Base-by-base conservation (phyloP, 2,888 invertebrate species). In the Sesamia inferens region DNA sequence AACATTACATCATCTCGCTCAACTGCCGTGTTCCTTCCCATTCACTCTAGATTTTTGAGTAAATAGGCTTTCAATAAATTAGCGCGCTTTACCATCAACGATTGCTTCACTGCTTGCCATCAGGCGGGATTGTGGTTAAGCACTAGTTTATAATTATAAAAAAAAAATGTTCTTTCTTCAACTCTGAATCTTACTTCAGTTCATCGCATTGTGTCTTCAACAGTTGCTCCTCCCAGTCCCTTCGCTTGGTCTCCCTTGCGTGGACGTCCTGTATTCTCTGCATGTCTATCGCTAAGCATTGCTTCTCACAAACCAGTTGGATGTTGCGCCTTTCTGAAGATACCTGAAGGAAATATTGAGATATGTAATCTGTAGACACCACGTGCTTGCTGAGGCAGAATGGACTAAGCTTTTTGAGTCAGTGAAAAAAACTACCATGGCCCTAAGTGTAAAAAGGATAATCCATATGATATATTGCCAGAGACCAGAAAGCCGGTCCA, bases 191-290 rank as follows among this genome's bases (percentile, higher is more conserved):
- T 57, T 72, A 71, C 72, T 57, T 72, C 13, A 96, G 87, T 78
- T 96, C 96, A 14, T 94, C 93, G 65, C 93, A 91, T 76, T 95
- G 95, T 6, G 92, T 93, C 73, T 90, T 93, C 71, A 95, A 76
- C 19, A 96, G 84, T 14, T 93, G 90, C 82, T 96, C 97, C 86
- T 97, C 97, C 90, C 96, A 96, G 83, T 97, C 97, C 54, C 97
- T 91, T 14, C 96, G 93, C 83, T 97, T 96, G 4, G 94, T 93
- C 76, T 97, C 97, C 69, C 97, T 93, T 62, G 97, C 93, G 79
- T 97, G 97, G 22, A 93, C 92, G 51, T 95, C 94, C 66, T 97
- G 96, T 82, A 97, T 92, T 69, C 97, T 95, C 61, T 97, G 96
- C 67, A 97, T 92, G 84, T 97, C 97, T 75, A 96, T 93, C 42